phyloP scores from a whole-genome alignment of 30 jellyfish, hydroid and myxozoan genomes.

The Rhopilema esculentum region DNA sequence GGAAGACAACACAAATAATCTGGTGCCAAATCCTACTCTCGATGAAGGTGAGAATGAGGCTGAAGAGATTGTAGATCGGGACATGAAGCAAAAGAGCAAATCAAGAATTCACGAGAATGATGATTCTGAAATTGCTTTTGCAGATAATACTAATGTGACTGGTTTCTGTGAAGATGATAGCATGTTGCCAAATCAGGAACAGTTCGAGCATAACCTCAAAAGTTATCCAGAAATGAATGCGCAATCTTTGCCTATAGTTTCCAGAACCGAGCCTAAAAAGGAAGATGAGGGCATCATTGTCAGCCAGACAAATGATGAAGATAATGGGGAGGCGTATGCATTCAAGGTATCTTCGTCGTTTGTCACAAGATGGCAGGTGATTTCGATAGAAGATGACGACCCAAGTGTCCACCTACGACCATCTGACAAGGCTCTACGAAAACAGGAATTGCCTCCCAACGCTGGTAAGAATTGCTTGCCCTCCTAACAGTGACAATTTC shows the following conservation, averaged over 20 bases:
- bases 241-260: not conserved
- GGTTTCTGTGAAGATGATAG: constrained; percentile 6
- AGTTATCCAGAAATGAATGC: not conserved
- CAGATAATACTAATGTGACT: not conserved
- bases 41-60: constrained; percentile 1
- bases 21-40: not conserved
- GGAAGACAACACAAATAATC: not conserved
- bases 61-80: not conserved
- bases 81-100: not conserved
- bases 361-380: not conserved
- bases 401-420: not conserved
- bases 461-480: not conserved
- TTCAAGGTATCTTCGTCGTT: constrained; percentile 7
- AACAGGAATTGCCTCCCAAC: not conserved
- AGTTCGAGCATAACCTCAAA: not conserved
- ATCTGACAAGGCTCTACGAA: not conserved
- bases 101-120: not conserved
- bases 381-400: constrained; percentile 2
- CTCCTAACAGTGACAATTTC: not conserved
- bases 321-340: constrained; percentile 6
- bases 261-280: not conserved
- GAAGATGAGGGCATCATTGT: constrained; percentile 6
- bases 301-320: not conserved
- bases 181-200: not conserved
- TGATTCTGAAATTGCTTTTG: not conserved